phyloP scores from a whole-genome alignment of 2,888 invertebrate species.

The Euclidia mi region DNA sequence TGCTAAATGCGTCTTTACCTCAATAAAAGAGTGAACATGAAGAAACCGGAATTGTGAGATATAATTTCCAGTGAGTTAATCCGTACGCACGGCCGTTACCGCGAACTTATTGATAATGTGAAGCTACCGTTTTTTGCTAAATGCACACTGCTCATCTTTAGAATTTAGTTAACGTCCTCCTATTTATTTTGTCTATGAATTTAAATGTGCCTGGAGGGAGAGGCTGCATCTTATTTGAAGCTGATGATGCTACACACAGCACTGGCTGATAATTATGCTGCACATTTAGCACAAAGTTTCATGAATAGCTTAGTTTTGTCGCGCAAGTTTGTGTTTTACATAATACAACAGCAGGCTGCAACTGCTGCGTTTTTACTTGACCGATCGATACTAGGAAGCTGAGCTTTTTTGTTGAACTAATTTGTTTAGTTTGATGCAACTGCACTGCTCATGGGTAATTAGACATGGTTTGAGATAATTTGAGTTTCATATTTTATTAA shows the following conservation, averaged over 20 bases:
- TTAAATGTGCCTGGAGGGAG: constrained; percentile 13
- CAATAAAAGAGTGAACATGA: not conserved
- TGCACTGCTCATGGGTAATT: too few relatives aligned
- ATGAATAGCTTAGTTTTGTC: constrained; percentile 1
- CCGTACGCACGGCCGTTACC: constrained; percentile 3
- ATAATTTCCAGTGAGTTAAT: constrained; percentile 26
- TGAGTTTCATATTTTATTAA: too few relatives aligned
- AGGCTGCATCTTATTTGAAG: not conserved
- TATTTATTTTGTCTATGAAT: constrained; percentile 14
- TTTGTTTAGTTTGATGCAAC: too few relatives aligned
- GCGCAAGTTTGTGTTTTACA: constrained; percentile 8
- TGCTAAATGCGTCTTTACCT: constrained; percentile 13
- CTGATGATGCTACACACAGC: not conserved
- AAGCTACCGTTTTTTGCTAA: constrained; percentile 18
- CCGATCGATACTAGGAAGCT: too few relatives aligned
- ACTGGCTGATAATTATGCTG: too few relatives aligned
- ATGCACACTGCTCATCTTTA: constrained; percentile 23
- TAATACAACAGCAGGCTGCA: not conserved
- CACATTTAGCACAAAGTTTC: constrained; percentile 3
- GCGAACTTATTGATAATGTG: constrained; percentile 34
- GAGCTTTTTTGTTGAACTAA: too few relatives aligned
- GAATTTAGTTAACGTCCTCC: constrained; percentile 22
- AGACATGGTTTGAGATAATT: too few relatives aligned
- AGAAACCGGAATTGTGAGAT: constrained; percentile 4
- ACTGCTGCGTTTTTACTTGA: too few relatives aligned